Base-by-base conservation (phyloP, 1,140 invertebrate species). In the Cyphomyrmex costatus region DNA sequence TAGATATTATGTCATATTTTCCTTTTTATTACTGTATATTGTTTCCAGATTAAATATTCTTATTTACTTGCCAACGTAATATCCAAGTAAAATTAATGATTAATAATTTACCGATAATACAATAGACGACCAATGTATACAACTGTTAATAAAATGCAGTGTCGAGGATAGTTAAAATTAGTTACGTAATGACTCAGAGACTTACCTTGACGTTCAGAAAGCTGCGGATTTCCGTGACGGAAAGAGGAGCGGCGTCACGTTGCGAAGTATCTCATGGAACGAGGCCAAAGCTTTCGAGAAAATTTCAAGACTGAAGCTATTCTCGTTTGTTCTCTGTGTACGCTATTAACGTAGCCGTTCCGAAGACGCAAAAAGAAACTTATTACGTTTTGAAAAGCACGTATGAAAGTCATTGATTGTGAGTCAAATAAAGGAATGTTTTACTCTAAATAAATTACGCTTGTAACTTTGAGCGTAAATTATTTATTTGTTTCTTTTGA, bases 201-300 rank as follows among this genome's bases (percentile, higher is more conserved):
- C 77, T 80, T 80, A 27, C 16, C 21, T 56, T 14, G 6, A 42
- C n/a, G 30, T 30, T 56, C 33, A 21, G 36, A 82, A 53, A 73
- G 19, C 30, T 46, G 65, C 83, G 58, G 61, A 89, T 88, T 88
- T 78, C 14, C 73, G 42, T 53, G 86, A 86, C 51, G 46, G 61
- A 14, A 63, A 82, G 76, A 85, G 53, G 70, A 60, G 77, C 30
- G 51, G 24, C 58, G 73, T 46, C 53, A 60, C 66, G 53, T 76
- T 46, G 61, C 27, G 19, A 42, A 56, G n/a, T 46, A 56, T 86
- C 30, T 74, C 61, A 58, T 80, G 71, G 70, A 80, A 89, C 33
- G 10, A 16, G 49, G 87, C 61, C 71, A 89, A 86, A 80, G 71
- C 53, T 63, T 68, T 49, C 16, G 42, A 63, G 63, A 66, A 89